Evolutionary conservation across 2,888 invertebrate genomes (phyloP), one percentile per base, ranked within the genome.

Genomic region (Diloba caeruleocephala): DNA sequence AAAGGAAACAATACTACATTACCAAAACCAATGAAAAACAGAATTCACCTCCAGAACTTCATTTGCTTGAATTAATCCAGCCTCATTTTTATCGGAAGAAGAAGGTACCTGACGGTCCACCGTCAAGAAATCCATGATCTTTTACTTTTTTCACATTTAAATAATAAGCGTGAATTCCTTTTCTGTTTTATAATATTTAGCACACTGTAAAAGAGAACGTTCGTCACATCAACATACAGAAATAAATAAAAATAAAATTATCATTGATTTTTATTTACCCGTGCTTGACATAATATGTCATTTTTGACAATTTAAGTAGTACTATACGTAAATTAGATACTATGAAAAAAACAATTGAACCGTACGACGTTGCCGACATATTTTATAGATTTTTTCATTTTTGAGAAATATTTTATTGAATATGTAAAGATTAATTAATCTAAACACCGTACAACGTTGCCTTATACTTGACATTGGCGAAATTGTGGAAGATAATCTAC

Each of bases 41-140:
- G 28, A 52, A 46, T 43, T 61, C 81, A 90, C 92, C 87, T 92
- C 91, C 17, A 92, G 84, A 76, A 88, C 89, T 54, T 90, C 91
- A 64, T 82, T 85, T 25, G 71, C 68, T 12, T 81, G 78, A 32
- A 73, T 68, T n/a, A n/a, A n/a, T 49, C 82, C 82, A 15, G 78
- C 81, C 8, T 59, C 53, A 54, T 83, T 86, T 52, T 82, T 82
- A 3, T 80, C 65, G 17, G 74, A 76, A 8, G 81, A 63, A 29
- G 84, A 74, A 33, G 83, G 70, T 25, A 75, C 66, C 54, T 82
- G 82, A 34, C 79, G 77, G 38, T 89, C 87, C 37, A 87, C 86
- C 39, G 82, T 81, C 44, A 87, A 68, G 48, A 76, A 89, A 82
- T 86, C 87, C 91, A 92, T 90, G 14, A 42, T 73, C 42, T 33